A percentile compares a stretch with the other conserved stretches of the same genome.
These are phyloP conservation scores for Gallinago stenura DNA, from an alignment of 2,797 vertebrate species.

Conservation along the genomic window DNA sequence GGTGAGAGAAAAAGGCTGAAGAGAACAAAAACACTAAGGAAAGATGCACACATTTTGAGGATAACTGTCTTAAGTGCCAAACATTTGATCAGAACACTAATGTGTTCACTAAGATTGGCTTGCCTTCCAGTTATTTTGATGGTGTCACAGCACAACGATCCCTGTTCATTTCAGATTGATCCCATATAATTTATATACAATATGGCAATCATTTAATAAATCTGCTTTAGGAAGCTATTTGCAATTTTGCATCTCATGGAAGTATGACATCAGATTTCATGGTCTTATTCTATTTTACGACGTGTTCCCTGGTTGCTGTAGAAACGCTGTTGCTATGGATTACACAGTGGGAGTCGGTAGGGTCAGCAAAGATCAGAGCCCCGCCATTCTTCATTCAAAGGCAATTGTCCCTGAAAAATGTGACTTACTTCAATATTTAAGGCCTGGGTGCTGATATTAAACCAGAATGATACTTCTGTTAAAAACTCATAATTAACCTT, in stretches of 20 bases:
- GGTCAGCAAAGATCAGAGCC: constrained; percentile 91
- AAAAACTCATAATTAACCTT: constrained; percentile 88
- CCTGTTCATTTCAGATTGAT: background rate
- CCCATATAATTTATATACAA: constrained; percentile 40
- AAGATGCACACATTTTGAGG: background rate
- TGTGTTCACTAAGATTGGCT: background rate
- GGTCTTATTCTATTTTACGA: constrained; percentile 73
- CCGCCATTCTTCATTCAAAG: constrained; percentile 89
- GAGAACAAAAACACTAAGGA: background rate
- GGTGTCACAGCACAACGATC: background rate
- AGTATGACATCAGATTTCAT: constrained; percentile 84
- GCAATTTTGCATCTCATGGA: constrained; percentile 74
- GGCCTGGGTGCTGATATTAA: constrained; percentile 81
- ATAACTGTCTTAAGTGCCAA: background rate
- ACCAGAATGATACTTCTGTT: constrained; percentile 82
- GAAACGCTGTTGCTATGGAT: constrained; percentile 87
- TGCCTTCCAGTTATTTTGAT: background rate
- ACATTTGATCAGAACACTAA: background rate
- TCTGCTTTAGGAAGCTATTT: constrained; percentile 71
- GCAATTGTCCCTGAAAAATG: constrained; percentile 88
- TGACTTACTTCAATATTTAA: constrained; percentile 86
- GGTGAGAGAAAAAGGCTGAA: background rate
- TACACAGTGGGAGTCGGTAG: constrained; percentile 79
- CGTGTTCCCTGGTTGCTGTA: constrained; percentile 83
- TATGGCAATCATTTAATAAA: constrained; percentile 65